These are phyloP conservation scores for Dermatemys mawii DNA, from an alignment of 2,113 vertebrate species.

Conservation along the genomic window DNA sequence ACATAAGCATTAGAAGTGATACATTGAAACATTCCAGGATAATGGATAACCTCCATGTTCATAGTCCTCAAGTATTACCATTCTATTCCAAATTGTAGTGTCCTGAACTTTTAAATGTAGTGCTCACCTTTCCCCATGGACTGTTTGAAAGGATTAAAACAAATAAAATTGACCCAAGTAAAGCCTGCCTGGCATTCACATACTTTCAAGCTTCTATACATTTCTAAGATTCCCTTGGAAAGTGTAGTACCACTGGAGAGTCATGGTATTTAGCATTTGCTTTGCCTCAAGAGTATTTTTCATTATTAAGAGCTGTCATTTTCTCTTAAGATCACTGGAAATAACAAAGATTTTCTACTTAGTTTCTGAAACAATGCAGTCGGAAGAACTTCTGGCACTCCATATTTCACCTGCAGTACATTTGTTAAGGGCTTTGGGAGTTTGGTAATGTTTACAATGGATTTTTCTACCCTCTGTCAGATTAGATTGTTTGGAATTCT, in stretches of 20 bases:
- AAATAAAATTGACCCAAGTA: neutral
- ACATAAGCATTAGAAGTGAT: neutral
- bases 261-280: neutral
- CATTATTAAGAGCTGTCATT: neutral
- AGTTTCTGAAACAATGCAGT: neutral
- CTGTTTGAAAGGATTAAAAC: conserved; percentile 22
- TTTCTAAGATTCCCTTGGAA: conserved; percentile 4
- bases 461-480: neutral
- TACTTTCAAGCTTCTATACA: neutral
- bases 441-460: neutral
- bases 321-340: conserved; percentile 7
- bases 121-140: neutral
- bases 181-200: neutral
- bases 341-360: neutral
- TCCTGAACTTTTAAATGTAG: neutral
- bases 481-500: neutral
- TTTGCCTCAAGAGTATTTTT: conserved; percentile 22
- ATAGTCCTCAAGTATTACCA: neutral
- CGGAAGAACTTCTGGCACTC: neutral
- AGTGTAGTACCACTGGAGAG: neutral
- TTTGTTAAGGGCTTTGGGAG: neutral
- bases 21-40: neutral
- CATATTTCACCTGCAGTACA: neutral
- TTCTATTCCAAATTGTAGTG: neutral
- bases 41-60: neutral